A percentile compares a stretch with the other conserved stretches of the same genome.
Conservation (phyloP, 2,797 vertebrate species). For the Rhynchotus rufescens region DNA sequence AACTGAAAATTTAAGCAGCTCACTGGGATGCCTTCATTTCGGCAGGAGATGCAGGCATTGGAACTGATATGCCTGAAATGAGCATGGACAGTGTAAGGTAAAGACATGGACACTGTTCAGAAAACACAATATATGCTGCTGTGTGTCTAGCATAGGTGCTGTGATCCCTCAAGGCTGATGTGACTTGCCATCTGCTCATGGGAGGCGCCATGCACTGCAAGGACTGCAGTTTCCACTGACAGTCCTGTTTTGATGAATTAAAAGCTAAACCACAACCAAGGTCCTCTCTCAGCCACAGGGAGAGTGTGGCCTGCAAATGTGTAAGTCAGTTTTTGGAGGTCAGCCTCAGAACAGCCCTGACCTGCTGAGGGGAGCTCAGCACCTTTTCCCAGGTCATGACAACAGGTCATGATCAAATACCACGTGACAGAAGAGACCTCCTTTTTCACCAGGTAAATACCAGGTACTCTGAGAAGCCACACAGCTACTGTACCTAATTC, state of each 20-base stretch:
- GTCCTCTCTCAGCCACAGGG: not conserved
- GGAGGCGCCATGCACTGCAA: not conserved
- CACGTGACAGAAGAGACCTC: fast-evolving
- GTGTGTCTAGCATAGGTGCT: not conserved
- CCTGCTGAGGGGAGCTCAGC: not conserved
- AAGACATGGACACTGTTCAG: fast-evolving
- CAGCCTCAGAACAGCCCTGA: not conserved
- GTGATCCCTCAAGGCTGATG: not conserved
- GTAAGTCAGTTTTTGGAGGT: not conserved
- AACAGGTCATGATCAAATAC: not conserved
- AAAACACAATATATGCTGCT: fast-evolving
- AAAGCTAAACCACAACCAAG: not conserved
- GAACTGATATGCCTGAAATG: not conserved
- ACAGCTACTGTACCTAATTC: fast-evolving
- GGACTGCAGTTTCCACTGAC: not conserved
- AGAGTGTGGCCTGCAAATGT: fast-evolving
- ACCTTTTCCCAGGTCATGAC: not conserved
- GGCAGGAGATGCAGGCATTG: not conserved
- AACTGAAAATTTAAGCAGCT: not conserved
- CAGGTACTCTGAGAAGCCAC: not conserved
- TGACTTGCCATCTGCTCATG: not conserved
- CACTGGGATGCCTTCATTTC: not conserved
- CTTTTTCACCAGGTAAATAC: not conserved
- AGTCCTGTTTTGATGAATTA: not conserved
- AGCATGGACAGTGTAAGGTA: not conserved